Conservation (phyloP, 2,888 invertebrate species). For the Archips crataeganus region DNA sequence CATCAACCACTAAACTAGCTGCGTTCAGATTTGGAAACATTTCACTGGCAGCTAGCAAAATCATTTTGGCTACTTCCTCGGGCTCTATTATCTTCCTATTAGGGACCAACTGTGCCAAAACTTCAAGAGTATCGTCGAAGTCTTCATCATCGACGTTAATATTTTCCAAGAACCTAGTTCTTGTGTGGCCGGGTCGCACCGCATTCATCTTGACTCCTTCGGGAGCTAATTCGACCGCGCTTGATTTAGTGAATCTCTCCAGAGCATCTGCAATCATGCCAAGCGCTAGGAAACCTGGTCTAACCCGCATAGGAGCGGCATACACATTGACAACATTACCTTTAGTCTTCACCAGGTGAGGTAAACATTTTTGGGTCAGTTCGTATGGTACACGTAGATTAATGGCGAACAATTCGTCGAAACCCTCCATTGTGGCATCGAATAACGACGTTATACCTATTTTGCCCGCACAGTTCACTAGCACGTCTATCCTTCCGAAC, state of each 20-base stretch:
- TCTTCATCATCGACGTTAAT: constrained; percentile 38
- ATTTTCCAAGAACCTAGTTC: constrained; percentile 42
- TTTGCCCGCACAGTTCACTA: constrained; percentile 45
- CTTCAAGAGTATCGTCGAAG: constrained; percentile 25
- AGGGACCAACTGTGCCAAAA: constrained; percentile 31
- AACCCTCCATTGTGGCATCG: constrained; percentile 42
- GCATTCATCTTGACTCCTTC: constrained; percentile 45
- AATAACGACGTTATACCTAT: constrained; percentile 42
- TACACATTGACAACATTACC: constrained; percentile 44
- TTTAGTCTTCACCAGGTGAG: constrained; percentile 44
- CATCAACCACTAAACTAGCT: constrained; percentile 41
- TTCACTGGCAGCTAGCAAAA: constrained; percentile 43
- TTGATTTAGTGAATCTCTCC: constrained; percentile 43
- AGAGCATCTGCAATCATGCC: constrained; percentile 41
- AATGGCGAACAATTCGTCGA: constrained; percentile 42
- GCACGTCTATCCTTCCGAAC: constrained; percentile 42
- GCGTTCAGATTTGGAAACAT: constrained; percentile 44
- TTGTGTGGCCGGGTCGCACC: constrained; percentile 41
- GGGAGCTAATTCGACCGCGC: constrained; percentile 41
- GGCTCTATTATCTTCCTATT: constrained; percentile 43
- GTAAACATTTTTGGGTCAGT: constrained; percentile 43
- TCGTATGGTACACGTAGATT: constrained; percentile 44
- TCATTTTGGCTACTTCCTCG: constrained; percentile 44
- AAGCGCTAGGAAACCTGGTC: constrained; percentile 42
- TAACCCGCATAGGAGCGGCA: constrained; percentile 20